Conservation (phyloP, 1,140 invertebrate genomes). For the Drosophila lacteicornis region DNA sequence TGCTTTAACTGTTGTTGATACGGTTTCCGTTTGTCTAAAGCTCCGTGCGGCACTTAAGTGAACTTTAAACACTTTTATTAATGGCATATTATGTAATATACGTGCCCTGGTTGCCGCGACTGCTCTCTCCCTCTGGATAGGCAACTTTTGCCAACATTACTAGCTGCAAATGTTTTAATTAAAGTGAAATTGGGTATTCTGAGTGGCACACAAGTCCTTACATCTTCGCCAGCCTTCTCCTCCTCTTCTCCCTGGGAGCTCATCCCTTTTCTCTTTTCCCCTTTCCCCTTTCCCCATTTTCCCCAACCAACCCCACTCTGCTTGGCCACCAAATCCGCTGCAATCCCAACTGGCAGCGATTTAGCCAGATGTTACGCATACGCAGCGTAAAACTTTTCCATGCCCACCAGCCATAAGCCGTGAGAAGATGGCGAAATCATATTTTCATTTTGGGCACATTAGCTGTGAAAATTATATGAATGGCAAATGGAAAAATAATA, state of each 20-base stretch:
- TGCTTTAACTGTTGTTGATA: slow-evolving; percentile 80
- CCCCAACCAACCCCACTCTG: neutral
- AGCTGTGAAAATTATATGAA: slow-evolving; percentile 29
- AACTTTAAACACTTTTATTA: slow-evolving; percentile 85
- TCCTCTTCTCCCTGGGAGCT: neutral
- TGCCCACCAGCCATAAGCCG: slow-evolving; percentile 46
- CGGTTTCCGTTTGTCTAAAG: slow-evolving; percentile 82
- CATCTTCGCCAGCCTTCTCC: slow-evolving; percentile 9
- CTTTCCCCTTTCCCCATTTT: neutral
- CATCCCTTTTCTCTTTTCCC: slow-evolving; percentile 5
- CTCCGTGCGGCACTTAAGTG: slow-evolving; percentile 84
- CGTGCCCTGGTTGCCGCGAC: slow-evolving; percentile 49
- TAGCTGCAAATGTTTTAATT: slow-evolving; percentile 84
- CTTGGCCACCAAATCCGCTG: slow-evolving; percentile 33
- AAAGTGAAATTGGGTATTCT: slow-evolving; percentile 84
- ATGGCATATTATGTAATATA: slow-evolving; percentile 84
- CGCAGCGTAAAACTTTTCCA: slow-evolving; percentile 76
- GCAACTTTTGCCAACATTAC: slow-evolving; percentile 78
- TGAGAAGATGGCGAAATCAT: slow-evolving; percentile 33
- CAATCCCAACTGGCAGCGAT: slow-evolving; percentile 66
- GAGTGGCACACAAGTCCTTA: slow-evolving; percentile 64
- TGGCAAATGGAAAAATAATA: neutral
- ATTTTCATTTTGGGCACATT: slow-evolving; percentile 45
- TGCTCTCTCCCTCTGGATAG: slow-evolving; percentile 17
- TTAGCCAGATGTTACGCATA: slow-evolving; percentile 82